A percentile compares a stretch with the other conserved stretches of the same genome.
Conservation (phyloP, 1,140 invertebrate genomes). For the Manduca sexta region DNA sequence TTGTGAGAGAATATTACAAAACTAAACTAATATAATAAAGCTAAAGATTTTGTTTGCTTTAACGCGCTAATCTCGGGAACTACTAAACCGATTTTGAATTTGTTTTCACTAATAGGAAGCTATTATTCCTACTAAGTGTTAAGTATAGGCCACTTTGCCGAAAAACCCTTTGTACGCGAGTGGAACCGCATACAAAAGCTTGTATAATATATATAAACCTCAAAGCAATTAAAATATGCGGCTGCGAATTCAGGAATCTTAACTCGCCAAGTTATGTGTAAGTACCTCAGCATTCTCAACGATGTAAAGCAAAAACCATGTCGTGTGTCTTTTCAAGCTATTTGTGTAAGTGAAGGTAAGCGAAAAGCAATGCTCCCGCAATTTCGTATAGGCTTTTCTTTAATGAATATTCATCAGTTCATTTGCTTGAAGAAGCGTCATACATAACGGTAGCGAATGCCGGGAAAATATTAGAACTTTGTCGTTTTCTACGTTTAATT, state of each 20-base stretch:
- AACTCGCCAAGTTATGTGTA: not conserved
- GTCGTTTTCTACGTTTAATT: slow-evolving; percentile 12
- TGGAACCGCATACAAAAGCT: too few species aligned
- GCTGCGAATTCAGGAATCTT: not conserved
- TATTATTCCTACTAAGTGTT: too few species aligned
- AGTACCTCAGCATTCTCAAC: not conserved
- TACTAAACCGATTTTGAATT: too few species aligned
- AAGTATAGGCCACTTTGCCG: too few species aligned
- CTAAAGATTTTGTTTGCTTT: too few species aligned
- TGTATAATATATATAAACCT: too few species aligned
- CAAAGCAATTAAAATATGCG: too few species aligned
- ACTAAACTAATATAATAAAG: too few species aligned
- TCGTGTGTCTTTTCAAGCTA: slow-evolving; percentile 17
- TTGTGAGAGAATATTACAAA: too few species aligned
- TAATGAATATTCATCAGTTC: slow-evolving; percentile 62
- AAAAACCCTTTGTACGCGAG: too few species aligned
- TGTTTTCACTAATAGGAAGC: too few species aligned
- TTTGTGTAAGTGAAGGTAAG: slow-evolving; percentile 27
- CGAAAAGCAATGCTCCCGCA: slow-evolving; percentile 33
- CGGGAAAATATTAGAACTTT: slow-evolving; percentile 42
- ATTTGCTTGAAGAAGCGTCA: slow-evolving; percentile 57
- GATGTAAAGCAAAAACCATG: slow-evolving; percentile 1
- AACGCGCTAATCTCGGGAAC: too few species aligned
- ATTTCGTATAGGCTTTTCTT: slow-evolving; percentile 42
- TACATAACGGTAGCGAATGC: slow-evolving; percentile 43